These are phyloP conservation scores for Xestia xanthographa DNA, from an alignment of 2,888 invertebrate species.

Conservation along the genomic window DNA sequence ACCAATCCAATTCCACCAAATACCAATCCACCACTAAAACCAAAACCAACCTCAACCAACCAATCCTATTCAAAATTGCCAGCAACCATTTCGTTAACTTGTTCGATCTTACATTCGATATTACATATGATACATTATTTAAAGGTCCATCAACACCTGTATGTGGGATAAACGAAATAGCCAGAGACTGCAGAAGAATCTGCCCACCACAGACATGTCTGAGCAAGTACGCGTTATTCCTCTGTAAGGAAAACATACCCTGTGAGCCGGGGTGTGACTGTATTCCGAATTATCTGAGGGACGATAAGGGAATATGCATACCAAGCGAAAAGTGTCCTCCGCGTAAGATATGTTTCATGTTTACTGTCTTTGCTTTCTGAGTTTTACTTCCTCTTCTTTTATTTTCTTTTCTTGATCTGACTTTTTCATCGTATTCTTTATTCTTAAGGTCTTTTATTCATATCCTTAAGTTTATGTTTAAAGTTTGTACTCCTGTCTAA, in stretches of 20 bases:
- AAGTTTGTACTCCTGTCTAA: neutral
- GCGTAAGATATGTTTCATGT: slow-evolving; percentile 58
- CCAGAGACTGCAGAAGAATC: slow-evolving; percentile 61
- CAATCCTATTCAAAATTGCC: too few species aligned
- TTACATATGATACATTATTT: slow-evolving; percentile 38
- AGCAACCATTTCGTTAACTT: too few species aligned
- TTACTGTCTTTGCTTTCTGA: neutral
- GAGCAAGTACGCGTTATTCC: slow-evolving; percentile 64
- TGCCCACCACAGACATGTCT: slow-evolving; percentile 74
- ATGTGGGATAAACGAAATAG: slow-evolving; percentile 69
- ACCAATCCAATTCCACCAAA: too few species aligned
- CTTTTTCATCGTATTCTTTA: neutral
- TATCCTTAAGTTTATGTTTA: neutral
- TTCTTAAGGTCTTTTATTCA: neutral
- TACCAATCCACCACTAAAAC: too few species aligned
- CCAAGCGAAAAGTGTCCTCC: slow-evolving; percentile 68
- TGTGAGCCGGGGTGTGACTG: slow-evolving; percentile 77
- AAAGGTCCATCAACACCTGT: slow-evolving; percentile 60
- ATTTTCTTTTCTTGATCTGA: neutral
- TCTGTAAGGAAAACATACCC: slow-evolving; percentile 53
- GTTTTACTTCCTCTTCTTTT: neutral
- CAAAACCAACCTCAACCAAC: too few species aligned
- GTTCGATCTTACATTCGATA: neutral
- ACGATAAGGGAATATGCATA: slow-evolving; percentile 68
- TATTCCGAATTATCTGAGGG: slow-evolving; percentile 70